Evolutionary conservation across 2,797 vertebrate species (phyloP), one percentile per base, ranked within the genome.

Genomic region (Furcifer pardalis): DNA sequence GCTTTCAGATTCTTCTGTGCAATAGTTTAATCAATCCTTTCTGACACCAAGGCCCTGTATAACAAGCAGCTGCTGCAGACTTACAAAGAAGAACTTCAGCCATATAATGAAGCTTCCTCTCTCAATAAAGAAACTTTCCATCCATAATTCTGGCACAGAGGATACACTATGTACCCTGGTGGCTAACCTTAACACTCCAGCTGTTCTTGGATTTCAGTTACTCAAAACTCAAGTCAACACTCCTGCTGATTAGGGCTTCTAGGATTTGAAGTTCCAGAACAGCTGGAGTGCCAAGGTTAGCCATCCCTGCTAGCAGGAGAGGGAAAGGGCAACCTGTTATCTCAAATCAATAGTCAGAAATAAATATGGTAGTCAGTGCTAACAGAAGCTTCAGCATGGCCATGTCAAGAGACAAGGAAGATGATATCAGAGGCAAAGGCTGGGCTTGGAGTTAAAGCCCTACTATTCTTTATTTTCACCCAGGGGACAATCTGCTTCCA

Each of bases 1-100:
- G 42, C 77, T 77, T 81, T 85, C 80, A 81, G 90, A 84, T 19
- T 72, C 27, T 74, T 84, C 75, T 86, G 65, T 73, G 73, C 86
- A 69, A 0, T 8, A 84, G 77, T 69, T 78, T 73, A 27, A 19
- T 56, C 69, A 79, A 78, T 40, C 27, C 3, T 10, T 87, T 84
- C 56, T 87, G 84, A 21, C 49, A 68, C 25, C 60, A 79, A 62
- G n/a, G 9, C 56, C 74, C 49, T 62, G 77, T 77, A 59, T 88
- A 90, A 83, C 83, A 89, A 84, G 37, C 82, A 66, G 62, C 37
- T 84, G 83, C 68, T n/a, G 4, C 7, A 21, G 63, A 56, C 7
- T 77, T 42, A 32, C 65, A 84, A 23, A 62, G 63, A 73, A 63
- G 15, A 46, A 63, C 44, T 5, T 19, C n/a, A 27, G n/a, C 15